Base-by-base conservation (phyloP, 2,797 vertebrate genomes). In the Fistularia commersonii region DNA sequence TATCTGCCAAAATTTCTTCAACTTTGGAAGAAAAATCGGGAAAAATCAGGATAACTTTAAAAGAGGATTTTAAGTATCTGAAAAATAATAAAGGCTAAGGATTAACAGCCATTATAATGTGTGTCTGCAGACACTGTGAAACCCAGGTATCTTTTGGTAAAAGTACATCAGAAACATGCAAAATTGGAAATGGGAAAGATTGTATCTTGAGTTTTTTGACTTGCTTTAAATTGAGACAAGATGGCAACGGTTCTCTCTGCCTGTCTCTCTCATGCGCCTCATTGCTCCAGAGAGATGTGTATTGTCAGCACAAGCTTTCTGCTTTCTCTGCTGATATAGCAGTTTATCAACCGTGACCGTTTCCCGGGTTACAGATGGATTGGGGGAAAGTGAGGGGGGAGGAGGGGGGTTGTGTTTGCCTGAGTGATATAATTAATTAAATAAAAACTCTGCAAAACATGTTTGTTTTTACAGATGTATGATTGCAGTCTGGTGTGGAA, bases 281-380 rank as follows among this genome's bases (percentile, higher is more conserved):
- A 76, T 60, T 83, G 78, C 71, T 66, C 54, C 64, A 54, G 42
- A 81, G 69, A 67, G 76, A 86, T 87, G 69, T 84, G 82, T 82
- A 60, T 41, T 73, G 87, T 88, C 87, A 85, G 87, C 88, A 82
- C 54, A 57, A 66, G 66, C 72, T 74, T 76, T 67, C 51, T 70
- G 51, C 57, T 58, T 35, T 51, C 51, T 10, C 64, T 84, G 89
- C 88, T 90, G 89, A 90, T 89, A 81, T 86, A 82, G 88, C 88
- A 77, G 45, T 79, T 77, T 77, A 61, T 50, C 63, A 63, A 42
- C 64, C 61, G 72, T 74, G 66, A 74, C 56, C 45, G 74, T 80
- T 64, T 73, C 69, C 72, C 37, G 1, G 69, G 72, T 76, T 69
- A 79, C 72, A 64, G 46, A 55, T 70, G 56, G 45, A 66, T 31